These are phyloP conservation scores for Rhinichthys klamathensis DNA, from an alignment of 2,113 vertebrate species.

Conservation along the genomic window DNA sequence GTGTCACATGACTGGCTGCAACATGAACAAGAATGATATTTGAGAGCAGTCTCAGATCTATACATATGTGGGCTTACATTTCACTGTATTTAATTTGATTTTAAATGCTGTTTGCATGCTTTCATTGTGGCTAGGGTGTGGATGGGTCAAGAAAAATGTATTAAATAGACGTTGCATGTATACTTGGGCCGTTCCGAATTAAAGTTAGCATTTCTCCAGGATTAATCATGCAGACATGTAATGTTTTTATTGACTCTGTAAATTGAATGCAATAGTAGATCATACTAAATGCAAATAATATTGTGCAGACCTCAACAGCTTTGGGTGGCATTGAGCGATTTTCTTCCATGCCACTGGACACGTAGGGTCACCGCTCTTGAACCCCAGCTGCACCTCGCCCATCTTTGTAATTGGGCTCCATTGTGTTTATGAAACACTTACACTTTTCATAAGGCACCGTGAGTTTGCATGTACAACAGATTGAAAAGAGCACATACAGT, in stretches of 20 bases:
- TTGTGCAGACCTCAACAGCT: not conserved
- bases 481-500: slow-evolving; percentile 18
- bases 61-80: not conserved
- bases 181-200: not conserved
- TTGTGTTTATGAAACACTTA: slow-evolving; percentile 26
- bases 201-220: not conserved
- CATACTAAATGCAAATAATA: not conserved
- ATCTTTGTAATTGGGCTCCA: not conserved
- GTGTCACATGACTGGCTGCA: not conserved
- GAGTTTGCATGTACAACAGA: not conserved
- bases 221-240: not conserved
- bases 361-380: not conserved
- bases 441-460: slow-evolving; percentile 21
- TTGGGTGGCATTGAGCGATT: not conserved
- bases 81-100: slow-evolving; percentile 24
- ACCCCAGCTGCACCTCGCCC: not conserved
- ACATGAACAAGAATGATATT: not conserved
- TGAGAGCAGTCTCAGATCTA: not conserved
- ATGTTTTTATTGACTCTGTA: not conserved
- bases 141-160: slow-evolving; percentile 5
- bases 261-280: not conserved
- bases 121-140: slow-evolving; percentile 10
- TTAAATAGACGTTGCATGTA: not conserved
- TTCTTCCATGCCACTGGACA: not conserved
- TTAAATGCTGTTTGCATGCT: not conserved